Conservation (phyloP, 2,888 invertebrate species). For the Drosophila mayaguana region DNA sequence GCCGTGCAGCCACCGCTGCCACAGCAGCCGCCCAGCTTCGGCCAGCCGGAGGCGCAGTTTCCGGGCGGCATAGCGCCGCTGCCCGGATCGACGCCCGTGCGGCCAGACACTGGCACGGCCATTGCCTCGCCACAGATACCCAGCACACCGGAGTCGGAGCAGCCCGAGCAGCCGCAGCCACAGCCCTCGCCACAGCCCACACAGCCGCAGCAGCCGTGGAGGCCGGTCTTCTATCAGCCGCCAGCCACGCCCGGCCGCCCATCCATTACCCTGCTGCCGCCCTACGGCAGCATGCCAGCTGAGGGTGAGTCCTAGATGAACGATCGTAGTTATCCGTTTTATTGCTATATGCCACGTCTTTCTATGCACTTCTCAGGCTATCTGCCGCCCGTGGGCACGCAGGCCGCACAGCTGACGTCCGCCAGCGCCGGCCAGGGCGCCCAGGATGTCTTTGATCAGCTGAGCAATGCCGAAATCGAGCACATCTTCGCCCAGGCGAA, state of each 20-base stretch:
- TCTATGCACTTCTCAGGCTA: conserved; percentile 64
- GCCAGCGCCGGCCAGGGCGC: conserved; percentile 38
- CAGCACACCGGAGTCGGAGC: conserved; percentile 59
- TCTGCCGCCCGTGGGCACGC: conserved; percentile 68
- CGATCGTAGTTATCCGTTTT: background rate
- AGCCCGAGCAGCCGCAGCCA: conserved; percentile 46
- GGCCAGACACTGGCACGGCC: conserved; percentile 77
- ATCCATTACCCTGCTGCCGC: conserved; percentile 80
- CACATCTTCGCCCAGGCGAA: conserved; percentile 81
- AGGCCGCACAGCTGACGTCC: conserved; percentile 48
- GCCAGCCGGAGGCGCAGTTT: conserved; percentile 74
- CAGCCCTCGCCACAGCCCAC: conserved; percentile 59
- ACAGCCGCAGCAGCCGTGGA: conserved; percentile 71
- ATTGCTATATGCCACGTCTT: background rate
- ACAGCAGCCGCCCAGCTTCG: conserved; percentile 76
- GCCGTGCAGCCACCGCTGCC: conserved; percentile 77
- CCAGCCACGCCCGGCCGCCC: conserved; percentile 70
- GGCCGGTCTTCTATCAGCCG: conserved; percentile 73
- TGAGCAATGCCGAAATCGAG: conserved; percentile 80
- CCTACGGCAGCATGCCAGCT: conserved; percentile 74
- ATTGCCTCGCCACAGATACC: conserved; percentile 83
- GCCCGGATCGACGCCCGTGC: conserved; percentile 64
- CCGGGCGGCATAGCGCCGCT: conserved; percentile 72
- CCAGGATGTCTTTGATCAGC: conserved; percentile 75
- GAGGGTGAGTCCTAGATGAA: conserved; percentile 63